Conservation (phyloP, 2,888 invertebrate genomes). For the Ichneumon xanthorius region DNA sequence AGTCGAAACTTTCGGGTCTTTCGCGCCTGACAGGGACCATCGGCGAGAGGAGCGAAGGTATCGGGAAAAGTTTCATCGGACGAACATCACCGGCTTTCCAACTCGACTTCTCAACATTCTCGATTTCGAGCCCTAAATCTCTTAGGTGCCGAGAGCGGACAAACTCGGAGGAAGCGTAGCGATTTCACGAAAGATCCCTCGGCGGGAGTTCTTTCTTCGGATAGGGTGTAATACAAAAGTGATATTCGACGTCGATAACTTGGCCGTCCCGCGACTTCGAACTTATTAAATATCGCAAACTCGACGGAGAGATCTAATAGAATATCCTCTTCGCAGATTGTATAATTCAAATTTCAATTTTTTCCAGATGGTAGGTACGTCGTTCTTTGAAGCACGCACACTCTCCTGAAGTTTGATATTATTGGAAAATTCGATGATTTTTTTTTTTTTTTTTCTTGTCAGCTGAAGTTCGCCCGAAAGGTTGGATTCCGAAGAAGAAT, state of each 20-base stretch:
- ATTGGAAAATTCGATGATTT: neutral
- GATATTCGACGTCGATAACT: conserved; percentile 2
- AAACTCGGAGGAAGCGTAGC: conserved; percentile 14
- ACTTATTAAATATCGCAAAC: neutral
- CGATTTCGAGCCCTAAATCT: conserved; percentile 19
- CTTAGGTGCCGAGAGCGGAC: neutral
- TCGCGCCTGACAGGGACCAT: conserved; percentile 11
- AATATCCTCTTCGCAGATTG: neutral
- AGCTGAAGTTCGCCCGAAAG: too few species aligned
- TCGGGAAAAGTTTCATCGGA: conserved; percentile 48
- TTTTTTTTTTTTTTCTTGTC: neutral
- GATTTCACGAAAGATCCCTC: conserved; percentile 21
- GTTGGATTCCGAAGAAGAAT: too few species aligned
- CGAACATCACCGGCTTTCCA: conserved; percentile 16
- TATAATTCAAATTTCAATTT: neutral
- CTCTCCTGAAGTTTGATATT: neutral
- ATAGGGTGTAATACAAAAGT: conserved; percentile 6
- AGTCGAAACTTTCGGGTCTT: conserved; percentile 45
- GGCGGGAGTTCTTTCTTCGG: conserved; percentile 3
- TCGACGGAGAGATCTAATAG: neutral
- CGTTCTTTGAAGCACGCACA: neutral
- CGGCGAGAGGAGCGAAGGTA: conserved; percentile 7
- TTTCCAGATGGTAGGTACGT: neutral
- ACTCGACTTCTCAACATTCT: conserved; percentile 24
- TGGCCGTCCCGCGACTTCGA: neutral